Conservation (phyloP, 2,113 vertebrate genomes). For the Boulengeromyrus knoepffleri region DNA sequence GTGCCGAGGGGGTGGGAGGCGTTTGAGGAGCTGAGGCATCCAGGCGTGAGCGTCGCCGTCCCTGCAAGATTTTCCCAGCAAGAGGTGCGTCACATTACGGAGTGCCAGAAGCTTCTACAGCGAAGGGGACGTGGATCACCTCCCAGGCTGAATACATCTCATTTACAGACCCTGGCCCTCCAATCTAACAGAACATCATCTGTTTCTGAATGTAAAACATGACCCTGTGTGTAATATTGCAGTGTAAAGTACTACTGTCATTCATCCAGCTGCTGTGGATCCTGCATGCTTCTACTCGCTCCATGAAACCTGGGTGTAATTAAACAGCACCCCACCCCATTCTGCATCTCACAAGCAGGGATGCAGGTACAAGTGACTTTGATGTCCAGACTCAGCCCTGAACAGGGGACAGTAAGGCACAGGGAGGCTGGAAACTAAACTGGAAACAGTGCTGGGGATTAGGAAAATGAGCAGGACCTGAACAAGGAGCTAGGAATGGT, state of each 20-base stretch:
- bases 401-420: background rate
- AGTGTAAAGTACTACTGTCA: background rate
- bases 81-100: background rate
- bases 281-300: background rate
- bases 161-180: background rate
- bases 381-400: background rate
- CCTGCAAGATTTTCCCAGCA: background rate
- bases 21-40: background rate
- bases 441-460: background rate
- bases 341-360: background rate
- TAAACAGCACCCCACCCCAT: background rate
- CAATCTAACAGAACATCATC: background rate
- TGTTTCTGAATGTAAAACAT: background rate
- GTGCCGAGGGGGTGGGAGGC: background rate
- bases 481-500: background rate
- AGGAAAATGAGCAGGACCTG: background rate
- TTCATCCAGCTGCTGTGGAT: background rate
- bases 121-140: background rate
- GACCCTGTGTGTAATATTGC: background rate
- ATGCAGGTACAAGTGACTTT: background rate
- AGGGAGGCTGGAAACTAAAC: background rate
- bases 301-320: background rate
- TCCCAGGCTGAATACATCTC: background rate
- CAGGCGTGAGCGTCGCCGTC: background rate
- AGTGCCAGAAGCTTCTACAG: background rate